These are phyloP conservation scores for Procavia capensis DNA, from an alignment of 2,113 vertebrate genomes.

Conservation along the genomic window DNA sequence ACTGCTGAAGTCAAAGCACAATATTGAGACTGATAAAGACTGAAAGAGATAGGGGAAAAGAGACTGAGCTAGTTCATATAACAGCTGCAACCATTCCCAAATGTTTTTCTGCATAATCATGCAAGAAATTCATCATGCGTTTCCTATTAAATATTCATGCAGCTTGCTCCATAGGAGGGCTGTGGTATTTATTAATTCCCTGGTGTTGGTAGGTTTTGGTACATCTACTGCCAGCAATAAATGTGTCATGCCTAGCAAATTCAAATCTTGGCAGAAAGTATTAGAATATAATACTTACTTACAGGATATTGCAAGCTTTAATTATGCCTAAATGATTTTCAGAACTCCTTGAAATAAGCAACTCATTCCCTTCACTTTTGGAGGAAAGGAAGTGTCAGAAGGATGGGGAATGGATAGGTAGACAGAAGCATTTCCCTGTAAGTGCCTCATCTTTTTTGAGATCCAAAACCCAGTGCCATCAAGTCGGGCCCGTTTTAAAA, in stretches of 20 bases:
- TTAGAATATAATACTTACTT: slow-evolving; percentile 78
- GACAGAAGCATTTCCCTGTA: slow-evolving; percentile 33
- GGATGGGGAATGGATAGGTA: not conserved
- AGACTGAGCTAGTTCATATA: slow-evolving; percentile 73
- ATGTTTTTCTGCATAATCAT: slow-evolving; percentile 84
- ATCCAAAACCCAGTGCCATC: too few species aligned
- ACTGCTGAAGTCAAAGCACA: slow-evolving; percentile 59
- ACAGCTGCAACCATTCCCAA: slow-evolving; percentile 82
- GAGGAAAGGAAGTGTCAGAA: slow-evolving; percentile 54
- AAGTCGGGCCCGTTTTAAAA: slow-evolving; percentile 14
- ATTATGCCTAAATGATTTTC: slow-evolving; percentile 79
- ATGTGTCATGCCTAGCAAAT: slow-evolving; percentile 79
- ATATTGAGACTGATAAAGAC: slow-evolving; percentile 77
- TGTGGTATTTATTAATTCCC: slow-evolving; percentile 84
- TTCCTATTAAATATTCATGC: slow-evolving; percentile 83
- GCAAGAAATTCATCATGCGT: slow-evolving; percentile 83
- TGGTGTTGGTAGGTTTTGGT: slow-evolving; percentile 77
- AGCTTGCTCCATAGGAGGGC: slow-evolving; percentile 77
- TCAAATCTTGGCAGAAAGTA: slow-evolving; percentile 80
- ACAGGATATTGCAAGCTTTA: slow-evolving; percentile 78
- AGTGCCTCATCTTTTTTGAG: slow-evolving; percentile 56
- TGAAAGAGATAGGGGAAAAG: slow-evolving; percentile 61
- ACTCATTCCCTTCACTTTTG: slow-evolving; percentile 54
- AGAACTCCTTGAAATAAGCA: slow-evolving; percentile 73
- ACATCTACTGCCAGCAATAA: slow-evolving; percentile 77